phyloP scores from a whole-genome alignment of 2,888 invertebrate genomes.

The Ophion ventricosus region DNA sequence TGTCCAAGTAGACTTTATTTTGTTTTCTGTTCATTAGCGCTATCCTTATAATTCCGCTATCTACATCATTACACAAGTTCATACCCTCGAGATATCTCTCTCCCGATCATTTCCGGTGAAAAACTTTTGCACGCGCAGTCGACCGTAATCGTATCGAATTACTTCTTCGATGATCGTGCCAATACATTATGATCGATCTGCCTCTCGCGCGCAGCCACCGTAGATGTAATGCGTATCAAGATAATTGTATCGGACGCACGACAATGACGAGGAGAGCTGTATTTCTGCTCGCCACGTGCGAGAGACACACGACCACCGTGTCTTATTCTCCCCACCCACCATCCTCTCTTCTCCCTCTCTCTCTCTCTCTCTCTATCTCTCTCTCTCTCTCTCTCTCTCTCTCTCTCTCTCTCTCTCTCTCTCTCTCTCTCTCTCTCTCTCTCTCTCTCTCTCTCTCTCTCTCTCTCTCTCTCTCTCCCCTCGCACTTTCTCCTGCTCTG shows the following conservation, averaged over 20 bases:
- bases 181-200: slow-evolving; percentile 80
- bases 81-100: not conserved
- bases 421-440: slow-evolving; percentile 6
- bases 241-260: slow-evolving; percentile 22
- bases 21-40: not conserved
- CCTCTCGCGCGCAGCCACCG: slow-evolving; percentile 51
- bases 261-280: slow-evolving; percentile 44
- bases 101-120: not conserved
- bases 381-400: not conserved
- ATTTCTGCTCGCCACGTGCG: slow-evolving; percentile 62
- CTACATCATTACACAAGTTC: not conserved
- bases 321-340: slow-evolving; percentile 7
- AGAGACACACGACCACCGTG: slow-evolving; percentile 51
- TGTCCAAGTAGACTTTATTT: too few relatives aligned
- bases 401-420: slow-evolving; percentile 12
- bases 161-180: slow-evolving; percentile 78
- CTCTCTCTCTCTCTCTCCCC: not conserved
- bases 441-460: not conserved
- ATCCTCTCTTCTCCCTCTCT: not conserved
- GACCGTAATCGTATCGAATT: slow-evolving; percentile 68
- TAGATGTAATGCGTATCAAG: slow-evolving; percentile 38
- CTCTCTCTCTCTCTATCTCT: not conserved
- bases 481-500: not conserved
- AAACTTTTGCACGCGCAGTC: not conserved
- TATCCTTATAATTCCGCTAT: not conserved